phyloP scores from a whole-genome alignment of 2,113 vertebrate species.

The Sylvia atricapilla region DNA sequence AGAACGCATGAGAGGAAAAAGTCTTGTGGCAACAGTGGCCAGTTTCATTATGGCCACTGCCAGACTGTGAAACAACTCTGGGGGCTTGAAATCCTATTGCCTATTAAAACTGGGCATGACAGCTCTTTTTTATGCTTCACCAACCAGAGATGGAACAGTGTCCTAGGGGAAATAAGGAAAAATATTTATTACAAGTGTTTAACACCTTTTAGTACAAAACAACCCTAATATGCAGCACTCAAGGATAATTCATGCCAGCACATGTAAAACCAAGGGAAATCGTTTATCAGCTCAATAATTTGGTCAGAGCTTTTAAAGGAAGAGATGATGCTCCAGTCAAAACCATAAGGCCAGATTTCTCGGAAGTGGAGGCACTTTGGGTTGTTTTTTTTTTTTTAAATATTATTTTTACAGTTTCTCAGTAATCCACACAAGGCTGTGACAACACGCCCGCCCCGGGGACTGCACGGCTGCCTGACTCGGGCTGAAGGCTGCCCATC shows the following conservation, averaged over 20 bases:
- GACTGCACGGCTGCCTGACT: neutral
- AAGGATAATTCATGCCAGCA: slow-evolving; percentile 66
- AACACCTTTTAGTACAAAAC: slow-evolving; percentile 77
- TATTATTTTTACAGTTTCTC: neutral
- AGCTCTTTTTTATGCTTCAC: slow-evolving; percentile 77
- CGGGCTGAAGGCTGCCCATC: accelerated
- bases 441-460: neutral
- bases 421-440: neutral
- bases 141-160: slow-evolving; percentile 70
- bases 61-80: slow-evolving; percentile 75
- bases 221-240: slow-evolving; percentile 66
- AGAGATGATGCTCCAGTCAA: slow-evolving; percentile 20
- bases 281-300: slow-evolving; percentile 65
- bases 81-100: slow-evolving; percentile 75
- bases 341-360: slow-evolving; percentile 14
- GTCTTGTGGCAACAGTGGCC: slow-evolving; percentile 74
- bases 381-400: neutral
- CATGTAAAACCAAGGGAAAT: slow-evolving; percentile 69
- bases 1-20: slow-evolving; percentile 67
- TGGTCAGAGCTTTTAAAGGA: slow-evolving; percentile 54
- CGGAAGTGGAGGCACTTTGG: neutral
- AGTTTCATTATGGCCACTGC: slow-evolving; percentile 73
- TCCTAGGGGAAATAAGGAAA: slow-evolving; percentile 74
- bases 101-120: slow-evolving; percentile 76
- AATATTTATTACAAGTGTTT: slow-evolving; percentile 77